Evolutionary conservation across 2,888 invertebrate genomes (phyloP).

Genomic region (Drosophila nigritarsus): DNA sequence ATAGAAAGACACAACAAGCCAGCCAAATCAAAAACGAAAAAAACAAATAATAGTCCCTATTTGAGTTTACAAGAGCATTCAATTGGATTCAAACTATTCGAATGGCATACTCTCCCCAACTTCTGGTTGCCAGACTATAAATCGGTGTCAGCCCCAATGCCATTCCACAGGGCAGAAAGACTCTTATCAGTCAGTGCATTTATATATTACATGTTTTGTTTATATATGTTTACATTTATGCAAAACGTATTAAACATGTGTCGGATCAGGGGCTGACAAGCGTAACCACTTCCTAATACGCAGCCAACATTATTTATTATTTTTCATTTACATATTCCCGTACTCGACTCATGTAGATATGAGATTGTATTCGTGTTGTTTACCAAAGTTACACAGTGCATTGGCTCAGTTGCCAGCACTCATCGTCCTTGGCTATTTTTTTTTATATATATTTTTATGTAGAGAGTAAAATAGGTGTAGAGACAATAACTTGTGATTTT

Average conservation of each 20-base stretch:
- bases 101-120: conserved; percentile 10
- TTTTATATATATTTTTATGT: background rate
- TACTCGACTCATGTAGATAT: conserved; percentile 7
- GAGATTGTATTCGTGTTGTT: conserved; percentile 35
- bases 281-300: conserved; percentile 72
- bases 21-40: conserved; percentile 5
- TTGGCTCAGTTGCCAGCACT: conserved; percentile 16
- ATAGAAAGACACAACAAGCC: conserved; percentile 17
- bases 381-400: conserved; percentile 13
- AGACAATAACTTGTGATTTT: background rate
- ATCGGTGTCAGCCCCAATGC: conserved; percentile 28
- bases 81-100: conserved; percentile 24
- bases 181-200: conserved; percentile 54
- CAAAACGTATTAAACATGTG: conserved; percentile 39
- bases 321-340: conserved; percentile 47
- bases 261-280: conserved; percentile 39
- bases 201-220: conserved; percentile 1
- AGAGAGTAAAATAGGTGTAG: too few relatives aligned
- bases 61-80: conserved; percentile 24
- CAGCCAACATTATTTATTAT: conserved; percentile 63
- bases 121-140: conserved; percentile 5
- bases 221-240: conserved; percentile 2
- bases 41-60: background rate
- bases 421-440: conserved; percentile 30
- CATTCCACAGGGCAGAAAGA: conserved; percentile 31